These are phyloP conservation scores for Liasis olivaceus DNA, from an alignment of 2,797 vertebrate species.

Conservation along the genomic window DNA sequence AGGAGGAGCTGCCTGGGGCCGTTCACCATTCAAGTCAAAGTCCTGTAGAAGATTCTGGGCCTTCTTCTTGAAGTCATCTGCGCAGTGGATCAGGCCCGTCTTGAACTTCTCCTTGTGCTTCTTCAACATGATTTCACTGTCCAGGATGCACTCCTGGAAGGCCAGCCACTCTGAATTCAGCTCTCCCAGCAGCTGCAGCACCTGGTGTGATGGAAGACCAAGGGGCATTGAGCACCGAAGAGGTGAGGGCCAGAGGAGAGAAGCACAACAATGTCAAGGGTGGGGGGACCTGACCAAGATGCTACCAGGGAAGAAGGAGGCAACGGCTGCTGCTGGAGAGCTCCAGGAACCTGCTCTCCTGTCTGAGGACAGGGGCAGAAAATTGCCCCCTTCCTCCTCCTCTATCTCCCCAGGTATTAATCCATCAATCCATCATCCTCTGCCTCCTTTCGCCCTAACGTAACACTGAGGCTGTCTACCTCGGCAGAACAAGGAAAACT, in stretches of 20 bases:
- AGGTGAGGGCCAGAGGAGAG: too few relatives aligned
- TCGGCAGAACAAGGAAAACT: too few relatives aligned
- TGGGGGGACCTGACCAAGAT: too few relatives aligned
- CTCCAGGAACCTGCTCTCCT: background rate
- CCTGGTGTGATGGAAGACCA: constrained; percentile 62
- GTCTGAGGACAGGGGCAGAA: background rate
- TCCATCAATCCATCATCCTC: background rate
- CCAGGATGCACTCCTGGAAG: constrained; percentile 83
- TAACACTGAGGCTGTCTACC: background rate
- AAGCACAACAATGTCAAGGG: background rate
- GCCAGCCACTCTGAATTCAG: constrained; percentile 79
- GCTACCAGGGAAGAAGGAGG: background rate
- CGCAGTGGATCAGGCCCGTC: constrained; percentile 75
- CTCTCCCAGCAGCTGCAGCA: constrained; percentile 76
- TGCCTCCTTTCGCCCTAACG: background rate
- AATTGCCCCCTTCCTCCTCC: background rate
- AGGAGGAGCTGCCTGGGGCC: background rate
- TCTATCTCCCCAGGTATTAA: background rate
- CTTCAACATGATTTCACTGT: constrained; percentile 80
- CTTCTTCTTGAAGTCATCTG: constrained; percentile 85
- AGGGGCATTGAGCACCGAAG: background rate
- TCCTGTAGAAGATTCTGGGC: constrained; percentile 74
- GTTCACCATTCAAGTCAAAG: constrained; percentile 77
- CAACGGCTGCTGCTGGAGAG: background rate
- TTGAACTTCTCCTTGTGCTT: constrained; percentile 85